Conservation (phyloP, 2,888 invertebrate genomes). For the Drosophila anomalipes region DNA sequence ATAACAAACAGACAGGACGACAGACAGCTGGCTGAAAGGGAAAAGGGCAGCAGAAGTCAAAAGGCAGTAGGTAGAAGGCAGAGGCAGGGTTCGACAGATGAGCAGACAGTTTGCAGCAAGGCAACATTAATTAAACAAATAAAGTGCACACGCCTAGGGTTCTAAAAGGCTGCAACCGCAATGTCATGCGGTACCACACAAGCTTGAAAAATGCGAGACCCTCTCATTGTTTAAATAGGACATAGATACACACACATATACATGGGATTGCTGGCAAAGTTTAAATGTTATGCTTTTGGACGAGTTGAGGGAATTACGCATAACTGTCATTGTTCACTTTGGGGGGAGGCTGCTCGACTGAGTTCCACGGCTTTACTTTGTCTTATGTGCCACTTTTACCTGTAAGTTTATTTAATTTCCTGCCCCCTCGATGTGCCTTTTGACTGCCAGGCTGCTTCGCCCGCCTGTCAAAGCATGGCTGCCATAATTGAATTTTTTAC, state of each 20-base stretch:
- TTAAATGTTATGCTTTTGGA: conserved; percentile 46
- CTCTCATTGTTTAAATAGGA: conserved; percentile 45
- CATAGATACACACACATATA: conserved; percentile 15
- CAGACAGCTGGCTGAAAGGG: conserved; percentile 10
- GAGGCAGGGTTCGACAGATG: conserved; percentile 23
- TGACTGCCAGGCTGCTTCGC: conserved; percentile 30
- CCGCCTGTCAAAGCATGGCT: conserved; percentile 32
- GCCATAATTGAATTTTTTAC: conserved; percentile 78
- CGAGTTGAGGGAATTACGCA: conserved; percentile 51
- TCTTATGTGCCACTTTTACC: conserved; percentile 50
- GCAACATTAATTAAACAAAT: conserved; percentile 79
- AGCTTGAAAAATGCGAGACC: conserved; percentile 54
- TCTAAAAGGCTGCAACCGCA: conserved; percentile 64
- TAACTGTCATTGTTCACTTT: conserved; percentile 70
- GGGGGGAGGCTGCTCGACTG: conserved; percentile 9
- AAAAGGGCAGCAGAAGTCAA: background rate
- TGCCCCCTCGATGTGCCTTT: conserved; percentile 31
- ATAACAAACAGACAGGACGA: conserved; percentile 72
- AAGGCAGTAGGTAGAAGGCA: background rate
- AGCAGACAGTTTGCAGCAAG: conserved; percentile 73
- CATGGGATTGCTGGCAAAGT: conserved; percentile 40
- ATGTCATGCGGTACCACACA: conserved; percentile 48
- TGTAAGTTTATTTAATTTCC: conserved; percentile 75
- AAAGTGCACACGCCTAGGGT: conserved; percentile 68
- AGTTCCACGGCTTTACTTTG: conserved; percentile 19